Conservation (phyloP, 1,140 invertebrate species). For the Drosophila subpulchrella region DNA sequence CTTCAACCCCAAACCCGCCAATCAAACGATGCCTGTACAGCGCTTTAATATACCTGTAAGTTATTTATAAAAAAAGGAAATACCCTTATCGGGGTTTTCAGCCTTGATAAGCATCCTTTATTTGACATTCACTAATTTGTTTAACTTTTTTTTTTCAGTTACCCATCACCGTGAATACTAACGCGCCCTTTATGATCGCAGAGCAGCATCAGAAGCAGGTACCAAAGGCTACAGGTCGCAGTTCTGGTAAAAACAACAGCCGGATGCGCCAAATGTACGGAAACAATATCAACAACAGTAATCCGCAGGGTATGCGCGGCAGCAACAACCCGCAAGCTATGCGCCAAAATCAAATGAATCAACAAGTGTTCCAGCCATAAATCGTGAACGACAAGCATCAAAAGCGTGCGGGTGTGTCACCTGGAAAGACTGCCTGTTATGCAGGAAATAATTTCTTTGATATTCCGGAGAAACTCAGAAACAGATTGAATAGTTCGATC, state of each 20-base stretch:
- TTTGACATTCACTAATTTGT: background rate
- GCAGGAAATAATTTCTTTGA: slow-evolving; percentile 25
- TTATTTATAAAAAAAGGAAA: background rate
- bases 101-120: background rate
- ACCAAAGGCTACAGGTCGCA: slow-evolving; percentile 50
- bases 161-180: slow-evolving; percentile 56
- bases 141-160: slow-evolving; percentile 19
- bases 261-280: slow-evolving; percentile 33
- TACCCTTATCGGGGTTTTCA: background rate
- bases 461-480: slow-evolving; percentile 33
- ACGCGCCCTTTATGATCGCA: slow-evolving; percentile 35
- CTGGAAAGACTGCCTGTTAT: slow-evolving; percentile 33
- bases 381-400: slow-evolving; percentile 5
- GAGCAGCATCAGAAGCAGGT: slow-evolving; percentile 57
- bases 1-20: slow-evolving; percentile 18
- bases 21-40: slow-evolving; percentile 39
- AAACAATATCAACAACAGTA: slow-evolving; percentile 19
- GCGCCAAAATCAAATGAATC: slow-evolving; percentile 53
- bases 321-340: slow-evolving; percentile 35
- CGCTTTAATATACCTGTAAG: slow-evolving; percentile 68
- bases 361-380: slow-evolving; percentile 60
- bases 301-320: slow-evolving; percentile 35
- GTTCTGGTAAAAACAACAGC: slow-evolving; percentile 31
- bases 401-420: background rate
- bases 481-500: background rate